Evolutionary conservation across 2,888 invertebrate genomes (phyloP), one percentile per base, ranked within the genome.

Genomic region (Brachyptera risi): DNA sequence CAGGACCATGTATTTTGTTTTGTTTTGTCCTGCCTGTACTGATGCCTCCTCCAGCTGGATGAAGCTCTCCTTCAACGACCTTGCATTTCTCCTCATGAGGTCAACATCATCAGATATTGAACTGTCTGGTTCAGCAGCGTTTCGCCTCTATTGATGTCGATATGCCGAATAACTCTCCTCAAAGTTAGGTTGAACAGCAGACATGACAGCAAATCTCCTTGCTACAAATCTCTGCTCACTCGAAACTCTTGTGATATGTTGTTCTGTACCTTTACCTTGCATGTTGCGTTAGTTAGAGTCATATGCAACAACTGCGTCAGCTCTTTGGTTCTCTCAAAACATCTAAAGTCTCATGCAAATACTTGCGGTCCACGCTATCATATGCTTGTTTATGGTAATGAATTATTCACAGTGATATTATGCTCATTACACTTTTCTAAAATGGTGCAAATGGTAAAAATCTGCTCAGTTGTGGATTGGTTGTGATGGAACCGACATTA

Each of bases 351-450:
- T 58, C 58, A 4, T 42, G 15, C 9, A 58, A 23, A 13, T n/a
- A 15, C 21, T 59, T 49, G 38, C 59, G 17, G 13, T 50, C 31
- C n/a, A 47, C 27, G 19, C 49, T 59, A 51, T 54, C 59, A 51
- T 59, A 59, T 7, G 59, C 59, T 23, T 59, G 59, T 15, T 59
- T 47, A 15, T 31, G 37, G 38, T 59, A 59, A 59, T 21, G 49
- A 37, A 11, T 27, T n/a, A n/a, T 56, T 31, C 13, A 56, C n/a
- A 21, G 24, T 9, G 9, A 56, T n/a, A 44, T 44, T 58, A 13
- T 21, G 37, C 35, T 58, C 21, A 44, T 58, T 42, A 26, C 58
- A 58, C 35, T 50, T 50, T 59, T 59, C 59, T 5, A 59, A 27
- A 24, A 59, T 59, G 17, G 49, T 50, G n/a, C 49, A 15, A 23